Evolutionary conservation across 2,888 invertebrate genomes (phyloP), one percentile per base, ranked within the genome.

Genomic region (Baccha elongata): DNA sequence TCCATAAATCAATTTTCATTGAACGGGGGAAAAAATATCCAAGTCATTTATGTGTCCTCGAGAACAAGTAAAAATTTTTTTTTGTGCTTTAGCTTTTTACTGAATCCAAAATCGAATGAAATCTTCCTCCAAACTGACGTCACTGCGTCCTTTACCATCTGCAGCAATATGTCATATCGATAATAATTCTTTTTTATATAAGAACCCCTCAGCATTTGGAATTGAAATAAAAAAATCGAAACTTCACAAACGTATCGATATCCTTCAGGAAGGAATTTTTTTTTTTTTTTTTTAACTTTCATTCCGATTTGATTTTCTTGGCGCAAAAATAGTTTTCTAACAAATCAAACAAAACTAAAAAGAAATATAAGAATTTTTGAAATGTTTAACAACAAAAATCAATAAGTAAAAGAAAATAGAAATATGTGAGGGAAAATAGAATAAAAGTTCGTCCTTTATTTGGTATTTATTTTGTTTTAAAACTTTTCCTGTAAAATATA

Each of bases 331-430:
- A 55, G 69, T 62, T 52, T 42, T 52, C 23, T 35, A 75, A 74
- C 35, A 68, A 75, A 42, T 50, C 58, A 23, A 52, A 50, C 21
- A 40, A 19, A n/a, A 58, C 40, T n/a, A 10, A 19, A 29, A 32
- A 19, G 4, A 65, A 15, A 10, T 10, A 13, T 1, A n/a, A 37
- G 32, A 32, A 48, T 17, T 8, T 26, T 37, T 3, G 19, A 21
- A 17, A 65, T 67, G 35, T 67, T 68, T 60, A 52, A 35, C 40
- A 76, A 69, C 53, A 69, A 69, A 76, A 76, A 76, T 69, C 76
- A 76, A 76, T 69, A 75, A 42, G 23, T 10, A 23, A 21, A 50
- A 29, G 19, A 32, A 19, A 29, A 15, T 15, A 17, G 29, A 2
- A n/a, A 10, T 44, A 6, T 1, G 15, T 5, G 32, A 15, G 6